Conservation (phyloP, 2,797 vertebrate genomes). For the Arremon brunneinucha region DNA sequence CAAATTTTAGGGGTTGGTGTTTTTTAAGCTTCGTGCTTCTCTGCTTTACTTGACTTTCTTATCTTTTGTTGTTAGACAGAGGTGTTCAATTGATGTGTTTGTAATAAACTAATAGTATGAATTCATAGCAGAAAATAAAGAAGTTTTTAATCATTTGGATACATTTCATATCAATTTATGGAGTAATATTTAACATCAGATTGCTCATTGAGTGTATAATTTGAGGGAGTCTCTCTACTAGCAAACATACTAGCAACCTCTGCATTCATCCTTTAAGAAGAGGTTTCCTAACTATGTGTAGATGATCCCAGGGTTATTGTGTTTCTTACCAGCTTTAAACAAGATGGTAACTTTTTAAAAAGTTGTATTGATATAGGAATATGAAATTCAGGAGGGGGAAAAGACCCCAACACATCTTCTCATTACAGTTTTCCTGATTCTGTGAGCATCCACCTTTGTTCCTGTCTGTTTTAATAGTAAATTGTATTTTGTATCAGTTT, state of each 20-base stretch:
- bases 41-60: background rate
- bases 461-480: background rate
- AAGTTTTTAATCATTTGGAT: background rate
- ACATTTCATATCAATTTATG: background rate
- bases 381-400: background rate
- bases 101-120: background rate
- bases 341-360: background rate
- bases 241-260: background rate
- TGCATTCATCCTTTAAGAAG: background rate
- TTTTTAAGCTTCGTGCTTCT: background rate
- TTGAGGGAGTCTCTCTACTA: background rate
- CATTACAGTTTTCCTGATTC: background rate
- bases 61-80: background rate
- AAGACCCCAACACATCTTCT: background rate
- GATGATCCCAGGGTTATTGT: background rate
- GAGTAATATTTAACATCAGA: background rate
- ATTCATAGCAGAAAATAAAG: background rate
- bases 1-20: rapidly evolving
- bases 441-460: background rate
- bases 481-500: background rate
- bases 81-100: background rate
- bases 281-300: background rate
- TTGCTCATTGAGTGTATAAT: background rate
- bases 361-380: background rate
- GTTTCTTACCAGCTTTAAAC: background rate